These are phyloP conservation scores for Cossypha caffra DNA, from an alignment of 2,797 vertebrate species.

Conservation along the genomic window DNA sequence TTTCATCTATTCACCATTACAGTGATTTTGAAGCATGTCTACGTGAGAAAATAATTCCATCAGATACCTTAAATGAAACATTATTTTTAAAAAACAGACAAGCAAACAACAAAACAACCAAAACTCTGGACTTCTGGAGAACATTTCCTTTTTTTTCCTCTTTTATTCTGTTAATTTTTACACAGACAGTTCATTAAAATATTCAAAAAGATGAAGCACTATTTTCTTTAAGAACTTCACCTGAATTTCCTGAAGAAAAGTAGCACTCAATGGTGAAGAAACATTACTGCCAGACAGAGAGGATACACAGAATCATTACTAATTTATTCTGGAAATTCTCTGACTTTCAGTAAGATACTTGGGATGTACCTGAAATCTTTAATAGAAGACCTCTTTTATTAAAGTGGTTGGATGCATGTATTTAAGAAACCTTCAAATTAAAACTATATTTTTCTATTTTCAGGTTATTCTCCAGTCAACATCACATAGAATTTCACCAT, in stretches of 20 bases:
- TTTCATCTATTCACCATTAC: not conserved
- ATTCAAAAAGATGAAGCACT: not conserved
- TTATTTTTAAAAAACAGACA: not conserved
- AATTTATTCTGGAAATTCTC: not conserved
- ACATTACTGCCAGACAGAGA: not conserved
- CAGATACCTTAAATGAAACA: not conserved
- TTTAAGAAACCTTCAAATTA: not conserved
- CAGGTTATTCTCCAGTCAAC: not conserved
- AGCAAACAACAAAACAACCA: not conserved
- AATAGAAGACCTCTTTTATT: not conserved
- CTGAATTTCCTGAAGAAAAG: not conserved
- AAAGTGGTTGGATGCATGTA: not conserved
- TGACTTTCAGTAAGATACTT: not conserved
- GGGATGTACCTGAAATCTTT: not conserved
- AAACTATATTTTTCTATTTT: not conserved
- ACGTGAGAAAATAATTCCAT: not conserved
- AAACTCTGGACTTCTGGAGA: not conserved
- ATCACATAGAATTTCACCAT: not conserved
- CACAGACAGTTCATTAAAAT: not conserved
- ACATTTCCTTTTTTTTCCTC: not conserved
- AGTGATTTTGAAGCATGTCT: not conserved
- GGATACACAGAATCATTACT: not conserved
- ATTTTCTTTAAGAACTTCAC: not conserved
- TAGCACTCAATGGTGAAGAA: not conserved
- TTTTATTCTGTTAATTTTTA: not conserved